Base-by-base conservation (phyloP, 1,140 invertebrate species). In the Panagrolaimus sp. region DNA sequence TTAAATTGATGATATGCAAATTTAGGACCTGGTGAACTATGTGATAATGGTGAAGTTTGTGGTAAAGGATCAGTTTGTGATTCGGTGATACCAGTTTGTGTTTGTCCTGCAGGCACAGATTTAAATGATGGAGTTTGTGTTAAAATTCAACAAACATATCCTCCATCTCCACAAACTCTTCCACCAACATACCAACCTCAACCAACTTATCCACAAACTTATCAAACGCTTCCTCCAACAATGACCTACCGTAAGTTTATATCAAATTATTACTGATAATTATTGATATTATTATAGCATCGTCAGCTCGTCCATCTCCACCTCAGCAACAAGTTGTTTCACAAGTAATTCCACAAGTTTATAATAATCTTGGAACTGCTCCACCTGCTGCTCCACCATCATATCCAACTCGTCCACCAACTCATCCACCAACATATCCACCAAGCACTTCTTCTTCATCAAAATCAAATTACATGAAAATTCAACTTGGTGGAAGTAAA, bases 21-120 rank as follows among this genome's bases (percentile, higher is more conserved):
- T 76, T 65, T 44, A 83, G 79, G 81, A 26, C 81, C 82, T 17
- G 81, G 80, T 43, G 80, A 82, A 28, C 68, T 74, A 7, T 81
- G 79, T 68, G 78, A 83, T 43, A 67, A 74, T 26, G 80, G 78
- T 17, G 73, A 82, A 62, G 55, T 75, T 14, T 82, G 80, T 65
- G 45, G 21, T 10, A 69, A 67, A 55, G 80, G 79, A 7, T 75
- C 79, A n/a, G 62, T 83, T 26, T 82, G 80, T 66, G 74, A 82
- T 63, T 24, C 47, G 14, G 64, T 75, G 44, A 80, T 82, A 32
- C 81, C 79, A 12, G 71, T 83, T 38, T 82, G 80, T 67, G 80
- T 82, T n/a, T 82, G 80, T 52, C 73, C 76, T 0, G 47, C 68
- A 28, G 77, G 78, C 43, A 83, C 75, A 32, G 76, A 82, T 65